A percentile compares a stretch with the other conserved stretches of the same genome.
phyloP scores from a whole-genome alignment of 1,140 invertebrate genomes.

The Papilio glaucus region DNA sequence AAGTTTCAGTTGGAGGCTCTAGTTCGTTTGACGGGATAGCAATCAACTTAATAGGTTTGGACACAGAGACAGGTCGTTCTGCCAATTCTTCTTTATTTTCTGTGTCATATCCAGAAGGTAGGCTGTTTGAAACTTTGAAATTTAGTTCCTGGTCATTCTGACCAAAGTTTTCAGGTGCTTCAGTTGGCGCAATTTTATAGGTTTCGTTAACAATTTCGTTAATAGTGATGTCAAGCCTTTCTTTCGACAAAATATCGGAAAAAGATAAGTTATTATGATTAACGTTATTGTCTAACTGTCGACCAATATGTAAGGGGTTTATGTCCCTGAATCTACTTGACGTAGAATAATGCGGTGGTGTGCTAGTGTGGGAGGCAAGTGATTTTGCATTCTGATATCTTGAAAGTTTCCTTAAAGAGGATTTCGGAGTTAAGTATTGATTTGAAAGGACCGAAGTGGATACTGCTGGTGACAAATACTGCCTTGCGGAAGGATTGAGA shows the following conservation, averaged over 20 bases:
- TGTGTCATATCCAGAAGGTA: conserved; percentile 47
- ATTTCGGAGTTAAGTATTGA: conserved; percentile 60
- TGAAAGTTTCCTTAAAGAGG: conserved; percentile 38
- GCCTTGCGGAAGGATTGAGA: conserved; percentile 53
- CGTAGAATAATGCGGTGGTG: conserved; percentile 40
- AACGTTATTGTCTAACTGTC: conserved; percentile 53
- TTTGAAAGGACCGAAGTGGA: conserved; percentile 48
- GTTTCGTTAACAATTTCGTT: conserved; percentile 72
- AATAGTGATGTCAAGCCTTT: conserved; percentile 70
- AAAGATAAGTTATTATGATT: conserved; percentile 68
- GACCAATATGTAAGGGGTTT: conserved; percentile 47
- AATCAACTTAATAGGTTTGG: conserved; percentile 58
- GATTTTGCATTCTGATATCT: conserved; percentile 53
- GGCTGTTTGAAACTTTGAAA: conserved; percentile 29
- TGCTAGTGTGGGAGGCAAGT: conserved; percentile 45
- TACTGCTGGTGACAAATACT: conserved; percentile 60
- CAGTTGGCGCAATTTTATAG: conserved; percentile 54
- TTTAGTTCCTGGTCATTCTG: conserved; percentile 53
- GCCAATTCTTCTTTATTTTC: conserved; percentile 63
- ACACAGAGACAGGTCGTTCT: conserved; percentile 44
- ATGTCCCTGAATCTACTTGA: conserved; percentile 23
- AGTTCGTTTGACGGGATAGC: conserved; percentile 59
- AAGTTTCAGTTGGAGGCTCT: conserved; percentile 61
- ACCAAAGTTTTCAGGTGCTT: conserved; percentile 50
- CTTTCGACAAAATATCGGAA: conserved; percentile 67